A percentile compares a stretch with the other conserved stretches of the same genome.
phyloP scores from a whole-genome alignment of 2,888 invertebrate species.

The Ptychoptera contaminata region DNA sequence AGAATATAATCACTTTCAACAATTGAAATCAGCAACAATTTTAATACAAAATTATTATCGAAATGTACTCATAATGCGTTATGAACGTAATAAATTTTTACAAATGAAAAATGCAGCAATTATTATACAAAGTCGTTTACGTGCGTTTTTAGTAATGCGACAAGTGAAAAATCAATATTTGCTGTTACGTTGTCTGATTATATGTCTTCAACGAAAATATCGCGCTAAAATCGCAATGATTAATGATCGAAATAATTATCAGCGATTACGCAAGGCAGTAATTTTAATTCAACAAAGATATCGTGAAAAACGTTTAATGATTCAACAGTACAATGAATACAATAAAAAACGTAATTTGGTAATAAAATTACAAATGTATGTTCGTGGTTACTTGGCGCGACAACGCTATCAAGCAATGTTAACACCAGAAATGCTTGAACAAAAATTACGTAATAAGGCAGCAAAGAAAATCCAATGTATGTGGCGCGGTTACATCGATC shows the following conservation, averaged over 20 bases:
- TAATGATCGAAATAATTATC: conserved; percentile 1
- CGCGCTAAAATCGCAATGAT: conserved; percentile 15
- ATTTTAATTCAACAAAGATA: conserved; percentile 30
- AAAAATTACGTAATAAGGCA: conserved; percentile 33
- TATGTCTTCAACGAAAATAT: conserved; percentile 27
- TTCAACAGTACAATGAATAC: conserved; percentile 21
- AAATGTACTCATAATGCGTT: conserved; percentile 8
- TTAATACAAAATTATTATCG: conserved; percentile 20
- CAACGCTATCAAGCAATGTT: conserved; percentile 31
- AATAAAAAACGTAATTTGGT: conserved; percentile 15
- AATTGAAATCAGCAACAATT: conserved; percentile 13
- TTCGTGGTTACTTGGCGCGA: conserved; percentile 36
- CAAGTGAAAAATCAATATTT: conserved; percentile 13
- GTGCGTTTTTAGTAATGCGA: conserved; percentile 12
- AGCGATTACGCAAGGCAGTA: conserved; percentile 19
- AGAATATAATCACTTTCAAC: conserved; percentile 14
- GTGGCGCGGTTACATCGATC: conserved; percentile 34
- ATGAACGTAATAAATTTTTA: conserved; percentile 16
- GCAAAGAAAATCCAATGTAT: conserved; percentile 34
- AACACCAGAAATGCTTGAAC: conserved; percentile 32
- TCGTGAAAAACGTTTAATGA: conserved; percentile 29
- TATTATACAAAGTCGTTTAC: conserved; percentile 20
- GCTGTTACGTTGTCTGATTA: conserved; percentile 11
- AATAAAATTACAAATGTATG: conserved; percentile 27
- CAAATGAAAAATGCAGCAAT: conserved; percentile 12